phyloP scores from a whole-genome alignment of 2,888 invertebrate species.

The Oithona nana region DNA sequence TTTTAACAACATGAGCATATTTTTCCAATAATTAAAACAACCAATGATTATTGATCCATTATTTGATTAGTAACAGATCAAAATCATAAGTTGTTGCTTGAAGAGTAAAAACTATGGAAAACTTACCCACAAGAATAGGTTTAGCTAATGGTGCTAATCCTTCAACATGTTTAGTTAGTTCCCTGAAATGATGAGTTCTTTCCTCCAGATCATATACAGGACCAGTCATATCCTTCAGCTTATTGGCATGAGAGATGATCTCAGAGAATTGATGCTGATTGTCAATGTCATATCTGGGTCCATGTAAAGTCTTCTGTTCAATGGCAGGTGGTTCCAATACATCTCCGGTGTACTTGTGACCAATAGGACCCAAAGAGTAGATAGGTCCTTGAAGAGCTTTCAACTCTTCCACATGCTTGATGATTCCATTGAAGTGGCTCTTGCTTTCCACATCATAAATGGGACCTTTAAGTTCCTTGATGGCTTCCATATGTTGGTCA shows the following conservation, averaged over 20 bases:
- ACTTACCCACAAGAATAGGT: neutral
- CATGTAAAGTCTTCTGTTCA: neutral
- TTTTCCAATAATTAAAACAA: no score
- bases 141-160: neutral
- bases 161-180: constrained; percentile 9
- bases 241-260: neutral
- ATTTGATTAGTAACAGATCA: no score
- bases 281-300: constrained; percentile 11
- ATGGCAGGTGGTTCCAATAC: neutral
- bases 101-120: no score
- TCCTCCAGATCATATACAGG: constrained; percentile 14
- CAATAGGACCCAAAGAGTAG: constrained; percentile 9
- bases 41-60: no score
- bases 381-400: constrained; percentile 12
- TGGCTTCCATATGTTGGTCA: neutral
- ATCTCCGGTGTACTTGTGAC: neutral
- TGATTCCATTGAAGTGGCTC: constrained; percentile 10
- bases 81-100: no score
- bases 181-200: constrained; percentile 11
- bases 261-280: constrained; percentile 8
- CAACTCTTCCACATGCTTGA: constrained; percentile 1
- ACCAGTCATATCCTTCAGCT: constrained; percentile 5
- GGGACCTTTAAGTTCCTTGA: constrained; percentile 3
- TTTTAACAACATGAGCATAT: no score
- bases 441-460: constrained; percentile 11